Evolutionary conservation across 1,140 invertebrate genomes (phyloP).

Genomic region (Aphaenogaster floridana): DNA sequence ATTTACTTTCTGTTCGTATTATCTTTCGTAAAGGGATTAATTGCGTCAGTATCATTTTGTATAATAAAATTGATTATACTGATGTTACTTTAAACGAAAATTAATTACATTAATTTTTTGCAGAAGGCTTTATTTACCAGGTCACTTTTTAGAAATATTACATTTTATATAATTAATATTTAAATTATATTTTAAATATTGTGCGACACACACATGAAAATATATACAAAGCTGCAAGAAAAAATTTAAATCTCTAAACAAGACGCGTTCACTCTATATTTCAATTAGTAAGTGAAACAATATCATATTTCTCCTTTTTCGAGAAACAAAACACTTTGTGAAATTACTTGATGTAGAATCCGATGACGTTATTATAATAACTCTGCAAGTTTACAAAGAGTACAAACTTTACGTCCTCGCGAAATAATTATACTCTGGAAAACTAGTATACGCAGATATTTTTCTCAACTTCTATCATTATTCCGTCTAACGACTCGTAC

Average conservation of each 20-base stretch:
- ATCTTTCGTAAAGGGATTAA: constrained; percentile 43
- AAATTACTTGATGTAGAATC: constrained; percentile 11
- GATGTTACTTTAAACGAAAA: neutral
- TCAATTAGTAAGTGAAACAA: neutral
- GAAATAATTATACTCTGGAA: constrained; percentile 6
- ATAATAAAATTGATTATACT: constrained; percentile 17
- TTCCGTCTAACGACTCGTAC: constrained; percentile 19
- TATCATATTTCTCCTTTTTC: neutral
- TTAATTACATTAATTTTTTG: neutral
- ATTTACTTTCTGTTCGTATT: constrained; percentile 37
- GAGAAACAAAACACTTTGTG: neutral
- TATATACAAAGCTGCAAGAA: neutral
- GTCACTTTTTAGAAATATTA: neutral
- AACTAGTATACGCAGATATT: neutral
- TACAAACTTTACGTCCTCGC: neutral
- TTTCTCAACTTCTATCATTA: constrained; percentile 9
- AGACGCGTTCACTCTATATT: neutral
- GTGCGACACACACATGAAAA: neutral
- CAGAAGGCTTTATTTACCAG: neutral
- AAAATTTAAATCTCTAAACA: neutral
- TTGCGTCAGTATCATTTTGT: constrained; percentile 27
- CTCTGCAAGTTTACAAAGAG: neutral
- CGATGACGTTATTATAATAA: constrained; percentile 2
- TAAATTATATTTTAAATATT: neutral
- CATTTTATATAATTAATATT: neutral